phyloP scores from a whole-genome alignment of 2,888 invertebrate species.

The Sycophila texana region DNA sequence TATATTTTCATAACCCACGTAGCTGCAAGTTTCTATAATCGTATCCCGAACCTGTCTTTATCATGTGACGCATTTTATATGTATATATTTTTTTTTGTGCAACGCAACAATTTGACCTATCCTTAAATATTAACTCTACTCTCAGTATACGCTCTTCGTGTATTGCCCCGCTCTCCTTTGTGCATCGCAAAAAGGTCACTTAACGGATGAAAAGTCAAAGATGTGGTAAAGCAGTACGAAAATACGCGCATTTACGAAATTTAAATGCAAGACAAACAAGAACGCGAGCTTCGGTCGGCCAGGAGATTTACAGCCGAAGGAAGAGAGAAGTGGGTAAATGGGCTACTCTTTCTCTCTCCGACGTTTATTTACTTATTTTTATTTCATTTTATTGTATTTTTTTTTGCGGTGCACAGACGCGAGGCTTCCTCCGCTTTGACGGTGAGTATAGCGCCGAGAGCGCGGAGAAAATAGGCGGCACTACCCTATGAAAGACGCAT shows the following conservation, averaged over 20 bases:
- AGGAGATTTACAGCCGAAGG: not conserved
- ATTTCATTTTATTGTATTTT: no score
- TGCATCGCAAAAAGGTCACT: not conserved
- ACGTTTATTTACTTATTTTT: no score
- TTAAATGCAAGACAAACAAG: not conserved
- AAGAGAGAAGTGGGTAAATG: not conserved
- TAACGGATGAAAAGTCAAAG: no score
- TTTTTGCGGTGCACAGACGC: slow-evolving; percentile 14
- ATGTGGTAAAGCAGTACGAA: no score
- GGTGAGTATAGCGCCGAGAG: not conserved
- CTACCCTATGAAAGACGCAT: slow-evolving; percentile 55
- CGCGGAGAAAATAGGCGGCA: not conserved
- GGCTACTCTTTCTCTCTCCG: no score
- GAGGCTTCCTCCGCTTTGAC: slow-evolving; percentile 20
- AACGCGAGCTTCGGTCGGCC: not conserved
- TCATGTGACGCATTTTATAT: not conserved
- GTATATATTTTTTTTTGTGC: not conserved
- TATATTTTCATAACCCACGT: not conserved
- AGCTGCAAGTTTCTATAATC: slow-evolving; percentile 1
- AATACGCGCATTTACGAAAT: no score
- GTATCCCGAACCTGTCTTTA: slow-evolving; percentile 10
- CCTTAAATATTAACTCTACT: not conserved
- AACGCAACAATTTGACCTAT: not conserved
- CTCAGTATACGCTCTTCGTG: not conserved
- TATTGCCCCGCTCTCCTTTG: no score